Base-by-base conservation (phyloP, 1,140 invertebrate genomes). In the Brachionus manjavacas region DNA sequence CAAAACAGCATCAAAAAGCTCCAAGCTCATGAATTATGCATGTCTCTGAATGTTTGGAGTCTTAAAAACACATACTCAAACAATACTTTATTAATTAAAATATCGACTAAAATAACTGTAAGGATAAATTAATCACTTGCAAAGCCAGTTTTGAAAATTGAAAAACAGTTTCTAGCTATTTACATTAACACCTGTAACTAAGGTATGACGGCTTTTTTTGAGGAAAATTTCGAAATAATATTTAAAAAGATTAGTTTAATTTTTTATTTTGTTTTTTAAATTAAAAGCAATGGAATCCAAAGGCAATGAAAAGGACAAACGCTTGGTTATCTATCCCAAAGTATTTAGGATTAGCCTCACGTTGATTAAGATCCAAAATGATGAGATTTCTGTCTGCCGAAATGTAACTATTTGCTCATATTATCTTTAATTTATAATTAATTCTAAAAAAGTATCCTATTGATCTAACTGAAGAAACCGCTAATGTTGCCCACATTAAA, bases 381-480 rank as follows among this genome's bases (percentile, higher is more conserved):
- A 76, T 76, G 41, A 76, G 14, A 49, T 76, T 23, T 76, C 72
- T 25, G 72, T 76, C 0, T 76, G 72, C n/a, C 14, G 14, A 23
- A 76, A 76, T 76, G 72, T 76, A 76, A 28, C 1, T 8, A 41
- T 20, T 72, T 72, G 28, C 31, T 35, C 31, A 35, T 35, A 7
- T 35, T 35, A 35, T 35, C 31, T 35, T 35, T 35, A 35, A 35
- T 35, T 35, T 35, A 7, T 35, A 35, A 35, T 31, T 70, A n/a
- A 12, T 70, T 70, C 16, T 39, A 70, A 64, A 23, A 64, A 66
- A 66, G 72, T 76, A 25, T 76, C 72, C 72, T 3, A 76, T 76
- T 49, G 72, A 76, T 14, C 4, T 76, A 7, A 49, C 41, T 76
- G 72, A 76, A 49, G 72, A 76, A 11, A 76, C 72, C 11, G 72